These are phyloP conservation scores for Choristoneura rosaceana DNA, from an alignment of 2,888 invertebrate genomes.

Conservation along the genomic window DNA sequence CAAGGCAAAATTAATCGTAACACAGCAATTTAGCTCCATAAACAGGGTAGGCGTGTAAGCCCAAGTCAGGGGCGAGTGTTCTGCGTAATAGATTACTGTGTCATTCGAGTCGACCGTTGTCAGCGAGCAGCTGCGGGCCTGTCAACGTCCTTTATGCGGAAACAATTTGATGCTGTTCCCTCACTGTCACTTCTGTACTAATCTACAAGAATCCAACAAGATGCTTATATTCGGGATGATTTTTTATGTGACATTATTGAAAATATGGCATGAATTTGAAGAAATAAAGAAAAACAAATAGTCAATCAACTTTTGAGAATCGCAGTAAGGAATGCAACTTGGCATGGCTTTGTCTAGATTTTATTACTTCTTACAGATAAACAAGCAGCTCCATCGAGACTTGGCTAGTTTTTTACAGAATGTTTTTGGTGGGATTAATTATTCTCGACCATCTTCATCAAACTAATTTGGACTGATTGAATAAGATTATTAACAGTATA, in stretches of 20 bases:
- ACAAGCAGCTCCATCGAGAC: no score
- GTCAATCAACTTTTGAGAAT: no score
- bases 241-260: no score
- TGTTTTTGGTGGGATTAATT: no score
- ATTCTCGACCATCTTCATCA: background rate
- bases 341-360: no score
- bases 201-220: conserved; percentile 55
- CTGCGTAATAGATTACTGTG: conserved; percentile 70
- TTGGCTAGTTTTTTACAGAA: no score
- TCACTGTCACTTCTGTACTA: conserved; percentile 50
- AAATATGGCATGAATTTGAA: no score
- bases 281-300: no score
- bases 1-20: background rate
- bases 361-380: no score
- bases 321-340: no score
- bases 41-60: conserved; percentile 38
- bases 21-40: conserved; percentile 30
- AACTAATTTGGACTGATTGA: background rate
- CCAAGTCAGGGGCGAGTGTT: conserved; percentile 42
- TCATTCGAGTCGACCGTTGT: conserved; percentile 68
- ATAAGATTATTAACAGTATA: conserved; percentile 6
- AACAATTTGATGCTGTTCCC: conserved; percentile 43
- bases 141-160: conserved; percentile 54
- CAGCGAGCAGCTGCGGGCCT: conserved; percentile 64
- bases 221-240: conserved; percentile 13